Conservation (phyloP, 2,113 vertebrate genomes). For the Calypte anna region DNA sequence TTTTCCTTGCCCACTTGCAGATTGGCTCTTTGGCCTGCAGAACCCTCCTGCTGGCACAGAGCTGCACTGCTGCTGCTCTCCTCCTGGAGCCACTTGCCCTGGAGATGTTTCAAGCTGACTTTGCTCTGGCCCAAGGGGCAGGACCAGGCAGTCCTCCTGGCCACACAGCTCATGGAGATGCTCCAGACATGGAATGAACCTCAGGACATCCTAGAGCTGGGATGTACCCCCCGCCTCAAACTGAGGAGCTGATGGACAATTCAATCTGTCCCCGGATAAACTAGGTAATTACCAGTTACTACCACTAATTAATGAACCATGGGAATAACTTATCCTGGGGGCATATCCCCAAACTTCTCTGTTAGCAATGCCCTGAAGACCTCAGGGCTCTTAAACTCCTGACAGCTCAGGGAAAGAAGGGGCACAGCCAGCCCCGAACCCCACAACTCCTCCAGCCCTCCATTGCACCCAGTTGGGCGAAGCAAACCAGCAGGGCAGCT, state of each 20-base stretch:
- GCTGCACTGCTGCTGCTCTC: neutral
- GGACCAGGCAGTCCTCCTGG: neutral
- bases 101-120: neutral
- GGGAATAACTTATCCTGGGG: neutral
- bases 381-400: fast-evolving
- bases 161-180: fast-evolving
- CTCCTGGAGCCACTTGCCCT: fast-evolving
- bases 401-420: neutral
- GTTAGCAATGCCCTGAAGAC: neutral
- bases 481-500: fast-evolving
- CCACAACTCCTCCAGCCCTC: fast-evolving
- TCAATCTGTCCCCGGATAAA: neutral
- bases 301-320: neutral
- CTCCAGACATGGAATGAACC: neutral
- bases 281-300: neutral
- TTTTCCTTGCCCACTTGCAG: neutral
- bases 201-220: fast-evolving
- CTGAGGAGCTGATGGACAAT: neutral
- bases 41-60: neutral
- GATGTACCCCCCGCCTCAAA: neutral
- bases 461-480: fast-evolving
- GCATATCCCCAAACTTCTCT: neutral
- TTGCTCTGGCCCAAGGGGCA: neutral
- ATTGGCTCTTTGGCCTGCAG: neutral
- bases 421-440: neutral